Conservation (phyloP, 2,888 invertebrate genomes). For the Tetragnatha montana region DNA sequence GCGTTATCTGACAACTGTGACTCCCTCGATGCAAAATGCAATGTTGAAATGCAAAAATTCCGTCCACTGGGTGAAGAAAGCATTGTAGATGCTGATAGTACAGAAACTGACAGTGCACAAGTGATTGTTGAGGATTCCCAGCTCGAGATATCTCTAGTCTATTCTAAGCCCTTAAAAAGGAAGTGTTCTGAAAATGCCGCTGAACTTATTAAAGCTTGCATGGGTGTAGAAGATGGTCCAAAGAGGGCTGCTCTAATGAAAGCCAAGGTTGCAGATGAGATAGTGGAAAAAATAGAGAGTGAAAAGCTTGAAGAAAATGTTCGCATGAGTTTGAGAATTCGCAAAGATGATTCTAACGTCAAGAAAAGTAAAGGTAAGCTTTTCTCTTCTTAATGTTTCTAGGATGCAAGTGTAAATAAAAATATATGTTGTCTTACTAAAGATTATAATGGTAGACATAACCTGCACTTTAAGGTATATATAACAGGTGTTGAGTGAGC, state of each 20-base stretch:
- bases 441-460: too few relatives aligned
- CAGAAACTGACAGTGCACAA: conserved; percentile 73
- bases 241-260: conserved; percentile 70
- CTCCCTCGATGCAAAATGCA: conserved; percentile 43
- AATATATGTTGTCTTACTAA: background rate
- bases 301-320: conserved; percentile 62
- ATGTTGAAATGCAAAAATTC: conserved; percentile 62
- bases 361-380: conserved; percentile 64
- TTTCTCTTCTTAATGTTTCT: background rate
- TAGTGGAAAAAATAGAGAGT: conserved; percentile 61
- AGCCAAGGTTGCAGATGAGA: conserved; percentile 57
- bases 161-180: conserved; percentile 79
- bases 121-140: conserved; percentile 57
- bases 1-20: conserved; percentile 34
- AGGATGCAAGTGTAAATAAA: background rate
- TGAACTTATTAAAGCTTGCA: conserved; percentile 80
- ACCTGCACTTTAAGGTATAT: too few relatives aligned
- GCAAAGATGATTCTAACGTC: conserved; percentile 56
- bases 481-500: too few relatives aligned
- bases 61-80: conserved; percentile 70
- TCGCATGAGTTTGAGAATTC: conserved; percentile 62
- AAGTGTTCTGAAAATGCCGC: conserved; percentile 82
- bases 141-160: conserved; percentile 70
- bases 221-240: conserved; percentile 78
- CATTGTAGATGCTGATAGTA: conserved; percentile 50